A percentile compares a stretch with the other conserved stretches of the same genome.
phyloP scores from a whole-genome alignment of 2,797 vertebrate genomes.

The Rhinichthys osculus region DNA sequence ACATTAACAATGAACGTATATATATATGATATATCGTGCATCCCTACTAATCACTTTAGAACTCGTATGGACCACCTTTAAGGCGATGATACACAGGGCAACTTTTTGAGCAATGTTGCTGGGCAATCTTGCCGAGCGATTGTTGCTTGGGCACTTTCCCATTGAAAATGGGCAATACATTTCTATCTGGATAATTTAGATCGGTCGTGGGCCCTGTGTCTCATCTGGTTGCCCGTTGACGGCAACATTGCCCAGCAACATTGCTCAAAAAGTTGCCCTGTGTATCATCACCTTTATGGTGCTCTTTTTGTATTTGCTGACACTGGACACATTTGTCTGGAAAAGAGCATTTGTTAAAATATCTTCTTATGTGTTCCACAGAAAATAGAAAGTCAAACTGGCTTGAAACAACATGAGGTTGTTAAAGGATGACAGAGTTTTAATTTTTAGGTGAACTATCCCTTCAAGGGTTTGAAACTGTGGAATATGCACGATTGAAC shows the following conservation, averaged over 20 bases:
- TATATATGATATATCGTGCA: no score
- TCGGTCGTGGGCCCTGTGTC: no score
- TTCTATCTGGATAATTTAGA: no score
- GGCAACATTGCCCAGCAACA: no score
- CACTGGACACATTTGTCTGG: neutral
- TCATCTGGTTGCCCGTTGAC: no score
- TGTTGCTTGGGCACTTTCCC: no score
- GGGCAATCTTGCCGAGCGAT: no score
- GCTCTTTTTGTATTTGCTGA: neutral
- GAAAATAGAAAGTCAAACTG: neutral
- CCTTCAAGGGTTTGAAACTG: neutral
- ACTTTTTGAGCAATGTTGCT: no score
- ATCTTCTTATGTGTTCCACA: neutral
- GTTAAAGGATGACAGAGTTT: neutral
- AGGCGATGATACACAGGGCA: no score
- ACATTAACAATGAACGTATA: no score
- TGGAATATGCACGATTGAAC: conserved; percentile 23
- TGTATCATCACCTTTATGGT: neutral
- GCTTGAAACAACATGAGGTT: neutral
- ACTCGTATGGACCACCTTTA: neutral
- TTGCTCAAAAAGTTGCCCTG: no score
- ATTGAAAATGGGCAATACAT: no score
- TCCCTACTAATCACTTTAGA: neutral
- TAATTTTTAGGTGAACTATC: conserved; percentile 19
- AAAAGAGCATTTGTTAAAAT: conserved; percentile 14